These are phyloP conservation scores for Karalla daura DNA, from an alignment of 2,797 vertebrate genomes.

Conservation along the genomic window DNA sequence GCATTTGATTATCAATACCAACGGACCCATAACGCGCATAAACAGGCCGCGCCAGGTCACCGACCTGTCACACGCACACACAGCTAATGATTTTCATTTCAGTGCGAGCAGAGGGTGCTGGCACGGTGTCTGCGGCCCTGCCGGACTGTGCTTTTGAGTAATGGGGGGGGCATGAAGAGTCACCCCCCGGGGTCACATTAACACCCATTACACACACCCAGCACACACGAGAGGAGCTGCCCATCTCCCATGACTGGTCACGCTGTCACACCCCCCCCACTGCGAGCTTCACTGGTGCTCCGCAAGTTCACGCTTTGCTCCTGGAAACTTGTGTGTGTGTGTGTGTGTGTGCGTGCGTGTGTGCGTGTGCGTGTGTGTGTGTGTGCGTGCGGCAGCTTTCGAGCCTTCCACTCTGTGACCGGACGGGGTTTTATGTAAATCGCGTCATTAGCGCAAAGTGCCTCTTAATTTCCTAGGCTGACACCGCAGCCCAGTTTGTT, in stretches of 20 bases:
- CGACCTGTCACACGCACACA: too few relatives aligned
- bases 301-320: too few relatives aligned
- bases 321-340: too few relatives aligned
- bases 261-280: background rate
- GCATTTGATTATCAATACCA: too few relatives aligned
- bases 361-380: background rate
- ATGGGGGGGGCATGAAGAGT: background rate
- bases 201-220: constrained; percentile 1
- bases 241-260: background rate
- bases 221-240: background rate
- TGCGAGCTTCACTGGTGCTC: background rate
- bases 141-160: too few relatives aligned
- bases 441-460: constrained; percentile 36
- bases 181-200: background rate
- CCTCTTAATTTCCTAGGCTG: constrained; percentile 37
- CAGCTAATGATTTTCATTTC: too few relatives aligned
- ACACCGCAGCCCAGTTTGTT: constrained; percentile 39
- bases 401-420: constrained; percentile 2
- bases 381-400: background rate
- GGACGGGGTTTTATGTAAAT: constrained; percentile 43
- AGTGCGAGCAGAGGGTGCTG: too few relatives aligned
- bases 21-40: too few relatives aligned
- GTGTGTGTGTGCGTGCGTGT: too few relatives aligned
- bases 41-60: too few relatives aligned
- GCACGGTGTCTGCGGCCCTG: too few relatives aligned